Evolutionary conservation across 2,888 invertebrate genomes (phyloP).

Genomic region (Priocnemis perturbator): DNA sequence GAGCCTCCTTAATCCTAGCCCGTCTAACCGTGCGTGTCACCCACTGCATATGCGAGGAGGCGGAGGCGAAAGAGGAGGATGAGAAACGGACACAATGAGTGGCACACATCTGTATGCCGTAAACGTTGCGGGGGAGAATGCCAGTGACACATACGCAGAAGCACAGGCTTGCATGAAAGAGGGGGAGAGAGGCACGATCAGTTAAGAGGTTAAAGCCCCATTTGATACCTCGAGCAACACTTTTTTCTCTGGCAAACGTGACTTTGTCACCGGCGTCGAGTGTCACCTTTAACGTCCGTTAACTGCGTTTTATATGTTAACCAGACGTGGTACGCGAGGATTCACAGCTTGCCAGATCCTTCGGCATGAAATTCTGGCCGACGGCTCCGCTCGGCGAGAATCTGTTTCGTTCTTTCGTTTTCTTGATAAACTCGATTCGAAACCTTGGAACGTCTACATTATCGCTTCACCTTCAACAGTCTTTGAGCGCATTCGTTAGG

Average conservation of each 20-base stretch:
- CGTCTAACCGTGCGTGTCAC: conserved; percentile 21
- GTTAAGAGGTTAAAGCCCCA: conserved; percentile 37
- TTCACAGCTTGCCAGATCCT: no score
- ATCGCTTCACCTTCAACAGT: no score
- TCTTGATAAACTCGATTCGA: no score
- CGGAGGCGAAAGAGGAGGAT: not conserved
- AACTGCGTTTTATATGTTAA: no score
- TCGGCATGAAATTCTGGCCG: no score
- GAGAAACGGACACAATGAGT: conserved; percentile 30
- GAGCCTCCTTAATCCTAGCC: conserved; percentile 34
- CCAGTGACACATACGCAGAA: conserved; percentile 19
- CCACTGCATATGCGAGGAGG: conserved; percentile 19
- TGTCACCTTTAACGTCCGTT: no score
- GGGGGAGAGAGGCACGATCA: conserved; percentile 1
- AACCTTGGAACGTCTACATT: no score
- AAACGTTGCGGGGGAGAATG: conserved; percentile 41
- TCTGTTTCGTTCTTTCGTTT: no score
- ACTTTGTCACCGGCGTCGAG: not conserved
- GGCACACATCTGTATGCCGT: conserved; percentile 37
- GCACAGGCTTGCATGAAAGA: not conserved
- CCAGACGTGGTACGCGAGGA: no score
- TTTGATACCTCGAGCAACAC: conserved; percentile 21
- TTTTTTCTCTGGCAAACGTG: conserved; percentile 5
- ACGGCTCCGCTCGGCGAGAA: no score
- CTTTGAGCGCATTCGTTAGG: no score